Base-by-base conservation (phyloP, 2,113 vertebrate genomes). In the Numenius arquata region DNA sequence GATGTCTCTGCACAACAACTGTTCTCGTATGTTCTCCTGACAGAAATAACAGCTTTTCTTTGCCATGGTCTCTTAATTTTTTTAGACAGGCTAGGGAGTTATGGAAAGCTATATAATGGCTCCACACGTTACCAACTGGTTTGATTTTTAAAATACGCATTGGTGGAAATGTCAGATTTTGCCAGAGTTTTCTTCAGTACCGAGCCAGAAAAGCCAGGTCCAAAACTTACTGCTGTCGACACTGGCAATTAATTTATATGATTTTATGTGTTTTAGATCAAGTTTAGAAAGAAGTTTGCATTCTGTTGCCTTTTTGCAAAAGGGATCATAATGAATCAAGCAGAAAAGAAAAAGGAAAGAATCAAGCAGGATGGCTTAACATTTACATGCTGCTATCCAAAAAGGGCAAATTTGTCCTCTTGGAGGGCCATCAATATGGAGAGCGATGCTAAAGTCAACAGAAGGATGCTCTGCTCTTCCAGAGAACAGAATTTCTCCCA, bases 361-460 rank as follows among this genome's bases (percentile, higher is more conserved):
- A 85, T 85, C 59, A 77, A 77, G 55, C 20, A 89, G 59, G 32
- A 80, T 59, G 12, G 45, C n/a, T 94, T 96, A 83, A 79, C 77
- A 56, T 94, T 95, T 87, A 75, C 56, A 79, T 15, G 87, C 74
- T 73, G 66, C 62, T 85, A 82, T 38, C 81, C 78, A 85, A 77
- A 95, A 94, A 95, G 78, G 95, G 89, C 88, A 93, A 88, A 90
- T 88, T 47, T 47, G 74, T 55, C 40, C 40, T 88, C 52, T 85
- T 89, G 68, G 67, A 79, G 1, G 26, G 75, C 58, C 85, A 91
- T 66, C 88, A 83, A 76, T 83, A 91, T 48, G 85, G 78, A 71
- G 55, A 94, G 50, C 0, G 13, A 83, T 38, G 59, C 89, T 96
- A 73, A 91, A 91, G 91, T 93, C 94, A 96, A 96, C 63, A 94